A percentile compares a stretch with the other conserved stretches of the same genome.
phyloP scores from a whole-genome alignment of 2,888 invertebrate genomes.

The Andrena minutula region DNA sequence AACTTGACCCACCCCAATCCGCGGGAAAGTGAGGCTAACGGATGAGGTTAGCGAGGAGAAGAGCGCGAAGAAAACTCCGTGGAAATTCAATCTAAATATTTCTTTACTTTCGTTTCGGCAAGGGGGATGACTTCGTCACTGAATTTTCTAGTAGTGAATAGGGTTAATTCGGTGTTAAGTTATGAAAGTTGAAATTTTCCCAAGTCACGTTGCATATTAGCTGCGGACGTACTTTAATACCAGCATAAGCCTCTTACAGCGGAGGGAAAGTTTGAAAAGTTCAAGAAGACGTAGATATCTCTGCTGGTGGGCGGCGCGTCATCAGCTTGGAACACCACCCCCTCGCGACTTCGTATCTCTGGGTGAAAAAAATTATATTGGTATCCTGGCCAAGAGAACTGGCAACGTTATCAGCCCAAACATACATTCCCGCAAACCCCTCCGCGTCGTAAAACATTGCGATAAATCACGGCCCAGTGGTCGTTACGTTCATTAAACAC shows the following conservation, averaged over 20 bases:
- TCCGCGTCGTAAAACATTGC: conserved; percentile 12
- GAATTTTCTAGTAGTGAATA: no score
- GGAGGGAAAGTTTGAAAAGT: neutral
- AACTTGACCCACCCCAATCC: conserved; percentile 7
- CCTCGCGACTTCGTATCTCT: neutral
- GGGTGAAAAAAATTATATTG: conserved; percentile 2
- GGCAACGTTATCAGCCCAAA: conserved; percentile 32
- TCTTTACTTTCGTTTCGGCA: no score
- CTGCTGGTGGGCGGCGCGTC: neutral
- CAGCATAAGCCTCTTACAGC: neutral
- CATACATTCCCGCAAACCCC: conserved; percentile 4
- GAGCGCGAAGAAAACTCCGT: no score
- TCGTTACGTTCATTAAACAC: conserved; percentile 46
- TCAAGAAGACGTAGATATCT: neutral
- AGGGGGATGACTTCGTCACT: no score
- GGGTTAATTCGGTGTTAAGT: no score
- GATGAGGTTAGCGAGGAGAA: no score
- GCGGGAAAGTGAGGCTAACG: neutral
- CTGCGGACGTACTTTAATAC: no score
- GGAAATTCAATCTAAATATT: no score
- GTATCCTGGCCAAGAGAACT: neutral
- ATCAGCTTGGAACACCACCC: neutral
- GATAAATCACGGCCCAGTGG: conserved; percentile 35
- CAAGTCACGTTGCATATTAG: no score
- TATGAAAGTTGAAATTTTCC: no score